phyloP scores from a whole-genome alignment of 2,888 invertebrate genomes.

The Drosophila anomalipes region DNA sequence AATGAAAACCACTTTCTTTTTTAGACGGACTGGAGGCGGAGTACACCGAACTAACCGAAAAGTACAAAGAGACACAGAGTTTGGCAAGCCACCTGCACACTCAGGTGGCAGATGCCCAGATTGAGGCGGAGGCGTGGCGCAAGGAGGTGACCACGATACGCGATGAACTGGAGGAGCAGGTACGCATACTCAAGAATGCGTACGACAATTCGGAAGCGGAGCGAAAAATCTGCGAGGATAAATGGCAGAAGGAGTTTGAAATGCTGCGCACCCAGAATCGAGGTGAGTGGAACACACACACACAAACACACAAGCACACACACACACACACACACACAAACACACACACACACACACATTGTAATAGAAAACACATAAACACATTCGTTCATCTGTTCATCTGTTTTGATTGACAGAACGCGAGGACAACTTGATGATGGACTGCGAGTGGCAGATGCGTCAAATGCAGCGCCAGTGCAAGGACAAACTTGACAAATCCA shows the following conservation, averaged over 20 bases:
- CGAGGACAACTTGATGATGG: constrained; percentile 90
- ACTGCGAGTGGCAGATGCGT: constrained; percentile 94
- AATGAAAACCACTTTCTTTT: background rate
- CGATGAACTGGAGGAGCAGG: constrained; percentile 86
- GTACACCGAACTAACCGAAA: constrained; percentile 86
- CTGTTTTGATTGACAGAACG: constrained; percentile 84
- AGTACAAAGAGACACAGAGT: constrained; percentile 86
- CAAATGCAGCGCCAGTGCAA: constrained; percentile 91
- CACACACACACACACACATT: background rate
- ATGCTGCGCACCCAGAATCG: constrained; percentile 88
- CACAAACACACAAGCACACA: background rate
- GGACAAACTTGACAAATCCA: constrained; percentile 88
- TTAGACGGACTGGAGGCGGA: constrained; percentile 85
- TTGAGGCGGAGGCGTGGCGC: constrained; percentile 80
- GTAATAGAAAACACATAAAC: constrained; percentile 4
- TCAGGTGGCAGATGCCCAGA: constrained; percentile 83
- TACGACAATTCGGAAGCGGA: constrained; percentile 87
- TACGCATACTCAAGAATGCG: constrained; percentile 86
- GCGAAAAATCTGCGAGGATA: constrained; percentile 87
- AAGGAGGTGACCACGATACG: constrained; percentile 85
- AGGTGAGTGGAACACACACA: constrained; percentile 66
- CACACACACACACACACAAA: background rate
- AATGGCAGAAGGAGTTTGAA: constrained; percentile 89
- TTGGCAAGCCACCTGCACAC: constrained; percentile 83
- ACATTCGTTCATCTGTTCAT: background rate